A percentile compares a stretch with the other conserved stretches of the same genome.
Evolutionary conservation across 2,113 vertebrate species (phyloP).

Genomic region (Indicator maculatus): DNA sequence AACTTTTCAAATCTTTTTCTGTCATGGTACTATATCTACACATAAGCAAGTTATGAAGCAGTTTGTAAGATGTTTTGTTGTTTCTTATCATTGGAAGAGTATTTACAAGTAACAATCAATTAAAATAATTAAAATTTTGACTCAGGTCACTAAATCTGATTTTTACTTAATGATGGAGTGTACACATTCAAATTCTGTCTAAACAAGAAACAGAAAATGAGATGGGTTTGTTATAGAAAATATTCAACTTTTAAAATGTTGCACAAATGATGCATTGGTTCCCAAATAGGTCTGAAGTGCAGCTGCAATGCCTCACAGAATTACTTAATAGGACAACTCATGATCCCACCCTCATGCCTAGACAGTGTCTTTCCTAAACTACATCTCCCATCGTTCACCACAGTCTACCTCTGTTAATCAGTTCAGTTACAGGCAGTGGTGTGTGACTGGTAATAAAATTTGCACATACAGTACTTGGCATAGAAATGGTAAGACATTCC

Average conservation of each 20-base stretch:
- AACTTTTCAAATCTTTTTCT: background rate
- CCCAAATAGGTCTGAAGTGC: background rate
- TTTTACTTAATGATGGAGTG: background rate
- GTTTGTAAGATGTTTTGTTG: background rate
- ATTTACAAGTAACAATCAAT: background rate
- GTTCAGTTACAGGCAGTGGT: background rate
- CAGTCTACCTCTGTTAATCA: background rate
- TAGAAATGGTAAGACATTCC: background rate
- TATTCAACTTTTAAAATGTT: background rate
- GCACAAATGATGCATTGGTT: background rate
- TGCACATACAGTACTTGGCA: background rate
- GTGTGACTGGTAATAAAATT: background rate
- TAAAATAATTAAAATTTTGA: background rate
- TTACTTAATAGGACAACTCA: background rate
- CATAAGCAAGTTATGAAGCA: background rate
- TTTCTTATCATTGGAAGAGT: background rate
- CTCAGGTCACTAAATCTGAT: background rate
- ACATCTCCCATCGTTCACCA: background rate
- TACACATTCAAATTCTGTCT: background rate
- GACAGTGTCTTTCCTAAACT: background rate
- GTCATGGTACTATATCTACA: background rate
- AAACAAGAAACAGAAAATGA: background rate
- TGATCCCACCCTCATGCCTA: background rate
- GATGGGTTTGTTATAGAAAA: background rate
- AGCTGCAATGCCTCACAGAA: background rate